Conservation (phyloP, 2,113 vertebrate genomes). For the Cyphomyrus discorhynchus region DNA sequence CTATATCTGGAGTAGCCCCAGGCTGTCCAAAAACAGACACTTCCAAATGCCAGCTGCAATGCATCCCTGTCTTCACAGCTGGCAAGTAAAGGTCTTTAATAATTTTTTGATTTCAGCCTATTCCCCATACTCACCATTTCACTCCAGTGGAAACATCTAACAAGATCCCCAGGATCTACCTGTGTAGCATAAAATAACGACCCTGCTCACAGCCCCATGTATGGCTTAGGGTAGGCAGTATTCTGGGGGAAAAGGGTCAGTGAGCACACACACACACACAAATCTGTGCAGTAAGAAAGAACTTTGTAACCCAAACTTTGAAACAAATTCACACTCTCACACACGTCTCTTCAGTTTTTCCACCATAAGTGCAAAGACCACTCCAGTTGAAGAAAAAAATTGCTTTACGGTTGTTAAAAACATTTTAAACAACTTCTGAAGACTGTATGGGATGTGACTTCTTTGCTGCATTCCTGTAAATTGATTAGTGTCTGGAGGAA, state of each 20-base stretch:
- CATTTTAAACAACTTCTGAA: not conserved
- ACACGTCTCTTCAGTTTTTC: not conserved
- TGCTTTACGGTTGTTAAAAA: not conserved
- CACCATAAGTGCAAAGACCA: not conserved
- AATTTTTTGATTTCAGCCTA: conserved; percentile 16
- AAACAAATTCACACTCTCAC: not conserved
- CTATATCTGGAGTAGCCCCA: conserved; percentile 12
- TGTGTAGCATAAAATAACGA: not conserved
- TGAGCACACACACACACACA: not conserved
- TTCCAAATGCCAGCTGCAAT: conserved; percentile 17
- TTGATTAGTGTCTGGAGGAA: not conserved
- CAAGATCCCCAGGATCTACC: conserved; percentile 16
- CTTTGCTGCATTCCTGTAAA: not conserved
- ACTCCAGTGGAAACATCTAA: conserved; percentile 14
- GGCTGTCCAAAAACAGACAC: conserved; percentile 1
- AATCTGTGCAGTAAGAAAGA: not conserved
- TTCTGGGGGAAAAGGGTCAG: not conserved
- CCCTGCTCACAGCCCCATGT: not conserved
- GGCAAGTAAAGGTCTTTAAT: conserved; percentile 20
- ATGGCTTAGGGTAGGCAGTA: not conserved
- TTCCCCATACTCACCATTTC: conserved; percentile 8
- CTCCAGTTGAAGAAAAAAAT: not conserved
- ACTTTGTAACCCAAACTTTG: not conserved
- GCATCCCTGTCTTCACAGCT: not conserved
- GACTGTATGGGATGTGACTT: not conserved